A percentile compares a stretch with the other conserved stretches of the same genome.
phyloP scores from a whole-genome alignment of 2,888 invertebrate genomes.

The Patella caerulea region DNA sequence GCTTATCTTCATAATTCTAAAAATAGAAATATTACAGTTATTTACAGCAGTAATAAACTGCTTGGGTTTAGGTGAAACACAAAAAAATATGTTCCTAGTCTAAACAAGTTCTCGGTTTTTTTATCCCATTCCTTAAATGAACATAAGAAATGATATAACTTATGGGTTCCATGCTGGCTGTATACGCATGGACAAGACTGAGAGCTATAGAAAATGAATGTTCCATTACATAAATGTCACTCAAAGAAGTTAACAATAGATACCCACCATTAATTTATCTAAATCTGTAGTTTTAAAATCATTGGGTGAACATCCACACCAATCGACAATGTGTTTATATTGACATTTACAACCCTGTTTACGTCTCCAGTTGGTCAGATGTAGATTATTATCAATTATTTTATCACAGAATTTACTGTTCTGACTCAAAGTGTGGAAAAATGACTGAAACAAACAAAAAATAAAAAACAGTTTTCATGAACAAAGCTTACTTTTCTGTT shows the following conservation, averaged over 20 bases:
- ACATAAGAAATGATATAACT: too few species aligned
- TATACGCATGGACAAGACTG: too few species aligned
- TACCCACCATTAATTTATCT: constrained; percentile 56
- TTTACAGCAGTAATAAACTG: neutral
- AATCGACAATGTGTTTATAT: constrained; percentile 97
- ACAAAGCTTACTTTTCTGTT: too few species aligned
- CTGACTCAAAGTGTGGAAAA: constrained; percentile 94
- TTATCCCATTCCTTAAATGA: too few species aligned
- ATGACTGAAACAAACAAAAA: constrained; percentile 80
- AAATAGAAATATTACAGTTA: constrained; percentile 20
- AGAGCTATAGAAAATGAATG: too few species aligned
- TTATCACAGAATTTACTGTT: constrained; percentile 92
- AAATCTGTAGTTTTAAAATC: constrained; percentile 84
- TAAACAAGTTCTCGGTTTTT: too few species aligned
- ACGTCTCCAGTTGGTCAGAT: constrained; percentile 98
- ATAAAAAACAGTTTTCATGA: too few species aligned
- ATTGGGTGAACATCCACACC: constrained; percentile 99
- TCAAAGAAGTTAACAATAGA: neutral
- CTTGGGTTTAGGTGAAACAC: too few species aligned
- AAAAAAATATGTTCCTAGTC: too few species aligned
- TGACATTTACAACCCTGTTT: constrained; percentile 97
- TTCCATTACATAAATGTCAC: too few species aligned
- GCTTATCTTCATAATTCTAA: constrained; percentile 57
- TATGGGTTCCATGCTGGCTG: too few species aligned
- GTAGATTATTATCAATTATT: constrained; percentile 95